phyloP scores from a whole-genome alignment of 2,888 invertebrate genomes.

The Meteorus cinctellus region DNA sequence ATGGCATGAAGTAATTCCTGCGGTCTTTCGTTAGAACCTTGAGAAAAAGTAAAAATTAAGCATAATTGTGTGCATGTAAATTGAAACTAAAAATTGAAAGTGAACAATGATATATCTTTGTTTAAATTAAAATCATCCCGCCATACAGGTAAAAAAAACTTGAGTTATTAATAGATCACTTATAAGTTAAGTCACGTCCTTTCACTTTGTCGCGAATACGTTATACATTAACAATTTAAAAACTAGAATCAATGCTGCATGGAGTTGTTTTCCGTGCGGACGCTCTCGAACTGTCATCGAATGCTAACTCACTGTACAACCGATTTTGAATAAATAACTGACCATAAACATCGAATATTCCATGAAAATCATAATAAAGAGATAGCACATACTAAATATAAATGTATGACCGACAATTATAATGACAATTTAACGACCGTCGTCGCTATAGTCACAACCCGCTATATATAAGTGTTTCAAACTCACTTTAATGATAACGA shows the following conservation, averaged over 20 bases:
- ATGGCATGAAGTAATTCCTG: slow-evolving; percentile 10
- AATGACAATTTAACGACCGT: slow-evolving; percentile 1
- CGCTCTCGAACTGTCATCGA: neutral
- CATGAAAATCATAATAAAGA: neutral
- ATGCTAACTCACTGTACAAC: neutral
- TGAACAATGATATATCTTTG: slow-evolving; percentile 42
- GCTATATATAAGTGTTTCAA: neutral
- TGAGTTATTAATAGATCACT: slow-evolving; percentile 66
- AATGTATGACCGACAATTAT: neutral
- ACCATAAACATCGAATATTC: neutral
- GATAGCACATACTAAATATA: neutral
- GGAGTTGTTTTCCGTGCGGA: slow-evolving; percentile 5
- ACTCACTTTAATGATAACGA: neutral
- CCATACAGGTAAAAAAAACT: slow-evolving; percentile 58
- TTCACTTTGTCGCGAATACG: slow-evolving; percentile 54
- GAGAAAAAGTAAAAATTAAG: neutral
- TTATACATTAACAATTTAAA: slow-evolving; percentile 46
- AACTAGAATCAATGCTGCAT: slow-evolving; percentile 39
- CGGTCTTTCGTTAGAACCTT: slow-evolving; percentile 4
- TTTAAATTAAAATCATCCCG: slow-evolving; percentile 59
- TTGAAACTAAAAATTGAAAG: slow-evolving; percentile 10
- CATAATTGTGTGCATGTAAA: neutral
- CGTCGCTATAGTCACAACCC: neutral
- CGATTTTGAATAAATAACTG: slow-evolving; percentile 13
- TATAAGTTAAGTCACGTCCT: slow-evolving; percentile 65